Evolutionary conservation across 1,140 invertebrate species (phyloP), one percentile per base, ranked within the genome.

Genomic region (Ectropis grisescens): DNA sequence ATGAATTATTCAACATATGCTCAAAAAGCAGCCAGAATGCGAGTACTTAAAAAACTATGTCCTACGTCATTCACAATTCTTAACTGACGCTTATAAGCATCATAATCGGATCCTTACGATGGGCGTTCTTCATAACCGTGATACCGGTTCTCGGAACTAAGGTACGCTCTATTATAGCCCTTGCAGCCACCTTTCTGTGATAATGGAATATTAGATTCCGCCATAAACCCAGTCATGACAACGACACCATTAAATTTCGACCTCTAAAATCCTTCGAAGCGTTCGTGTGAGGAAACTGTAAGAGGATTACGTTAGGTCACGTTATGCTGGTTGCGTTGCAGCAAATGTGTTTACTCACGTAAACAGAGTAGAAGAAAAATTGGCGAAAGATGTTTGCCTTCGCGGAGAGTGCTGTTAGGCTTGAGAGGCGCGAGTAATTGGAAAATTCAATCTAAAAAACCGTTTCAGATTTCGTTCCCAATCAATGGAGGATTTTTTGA

Each of bases 151-250:
- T 24, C 24, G 52, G 41, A 50, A 36, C 41, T 33, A 34, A 53
- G 38, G 47, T 52, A 52, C 37, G 51, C 51, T 62, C 45, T 40
- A 56, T 64, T 58, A 64, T 46, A 29, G 59, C 43, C 19, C 50
- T 64, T 61, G 47, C 45, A 41, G 41, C 50, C 49, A 37, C 41
- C 50, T 66, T 62, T 50, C 44, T 41, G 44, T 58, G 49, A 51
- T 66, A 70, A 65, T 70, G 57, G 59, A 70, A 67, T 70, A 67
- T 70, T 70, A 70, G 55, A 70, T 67, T 59, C 44, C 16, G 29
- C 48, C 50, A 58, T 64, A 65, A 65, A 64, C 53, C 54, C 43
- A 31, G 45, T 42, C 40, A 29, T 51, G 48, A 46, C 37, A 33
- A 37, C 37, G 16, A 35, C 41, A 37, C 66, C 58, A 46, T 52